Conservation (phyloP, 2,113 vertebrate genomes). For the Eulemur rufifrons region DNA sequence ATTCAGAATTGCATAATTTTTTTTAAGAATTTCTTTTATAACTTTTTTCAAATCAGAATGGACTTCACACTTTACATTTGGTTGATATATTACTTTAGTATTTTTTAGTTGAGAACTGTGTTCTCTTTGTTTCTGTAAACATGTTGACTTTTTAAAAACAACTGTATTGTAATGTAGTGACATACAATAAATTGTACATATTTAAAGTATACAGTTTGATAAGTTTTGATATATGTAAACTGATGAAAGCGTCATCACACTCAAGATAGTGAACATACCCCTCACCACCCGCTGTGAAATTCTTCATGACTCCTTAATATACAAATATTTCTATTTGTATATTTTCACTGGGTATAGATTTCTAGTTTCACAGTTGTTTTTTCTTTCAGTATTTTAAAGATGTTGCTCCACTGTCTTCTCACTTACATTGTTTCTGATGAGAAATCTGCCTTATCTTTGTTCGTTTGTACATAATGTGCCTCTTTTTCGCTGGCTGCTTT, state of each 20-base stretch:
- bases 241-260: background rate
- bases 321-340: background rate
- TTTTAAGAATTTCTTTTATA: background rate
- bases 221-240: background rate
- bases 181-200: background rate
- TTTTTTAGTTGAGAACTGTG: background rate
- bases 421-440: background rate
- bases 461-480: background rate
- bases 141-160: constrained; percentile 10
- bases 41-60: background rate
- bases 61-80: background rate
- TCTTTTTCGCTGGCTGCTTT: background rate
- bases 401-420: background rate
- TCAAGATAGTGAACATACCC: background rate
- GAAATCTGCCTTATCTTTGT: background rate
- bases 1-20: background rate
- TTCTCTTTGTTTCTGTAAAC: background rate
- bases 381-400: background rate
- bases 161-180: background rate
- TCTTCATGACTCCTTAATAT: background rate
- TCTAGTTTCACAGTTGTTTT: background rate
- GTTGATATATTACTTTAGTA: background rate
- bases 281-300: background rate
- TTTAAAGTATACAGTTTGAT: background rate
- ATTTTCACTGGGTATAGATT: background rate